Evolutionary conservation across 2,888 invertebrate genomes (phyloP), one percentile per base, ranked within the genome.

Genomic region (Acronicta aceris): DNA sequence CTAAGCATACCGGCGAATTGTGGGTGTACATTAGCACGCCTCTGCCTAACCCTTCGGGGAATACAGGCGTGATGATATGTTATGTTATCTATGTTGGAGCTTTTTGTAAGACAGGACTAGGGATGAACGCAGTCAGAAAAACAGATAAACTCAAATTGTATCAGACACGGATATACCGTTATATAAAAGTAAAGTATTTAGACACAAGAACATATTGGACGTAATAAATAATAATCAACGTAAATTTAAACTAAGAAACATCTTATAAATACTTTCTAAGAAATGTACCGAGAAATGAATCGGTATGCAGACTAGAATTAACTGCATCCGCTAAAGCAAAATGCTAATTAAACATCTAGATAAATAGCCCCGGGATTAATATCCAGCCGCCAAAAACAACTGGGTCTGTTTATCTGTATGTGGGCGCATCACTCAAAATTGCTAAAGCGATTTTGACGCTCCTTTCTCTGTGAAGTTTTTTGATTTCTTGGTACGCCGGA

Each of bases 151-250:
- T 33, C 5, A 5, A n/a, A 38, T 5, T n/a, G 7, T 7, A 38
- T 13, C 38, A 38, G n/a, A n/a, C n/a, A 6, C n/a, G 13, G 38
- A 8, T n/a, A 38, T 7, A 38, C n/a, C 7, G 0, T 38, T n/a
- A 38, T 7, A 38, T n/a, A 38, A 38, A 38, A 38, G 5, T 36
- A 36, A 5, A 36, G 36, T 36, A 36, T 36, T 38, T 38, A 13
- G 13, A 38, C 38, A n/a, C n/a, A n/a, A 38, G 6, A 38, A 38
- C 27, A 45, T 36, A 5, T 33, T 33, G 33, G 27, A 41, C 36
- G 59, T 16, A 60, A 52, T 61, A 43, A 55, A 67, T 53, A 69
- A 57, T 63, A 69, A 65, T 65, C 49, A 57, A 27, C 30, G 21
- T 8, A n/a, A 25, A 4, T 15, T 9, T 25, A 25, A 51, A 51